A percentile compares a stretch with the other conserved stretches of the same genome.
phyloP scores from a whole-genome alignment of 2,113 vertebrate species.

The Callorhinus ursinus region DNA sequence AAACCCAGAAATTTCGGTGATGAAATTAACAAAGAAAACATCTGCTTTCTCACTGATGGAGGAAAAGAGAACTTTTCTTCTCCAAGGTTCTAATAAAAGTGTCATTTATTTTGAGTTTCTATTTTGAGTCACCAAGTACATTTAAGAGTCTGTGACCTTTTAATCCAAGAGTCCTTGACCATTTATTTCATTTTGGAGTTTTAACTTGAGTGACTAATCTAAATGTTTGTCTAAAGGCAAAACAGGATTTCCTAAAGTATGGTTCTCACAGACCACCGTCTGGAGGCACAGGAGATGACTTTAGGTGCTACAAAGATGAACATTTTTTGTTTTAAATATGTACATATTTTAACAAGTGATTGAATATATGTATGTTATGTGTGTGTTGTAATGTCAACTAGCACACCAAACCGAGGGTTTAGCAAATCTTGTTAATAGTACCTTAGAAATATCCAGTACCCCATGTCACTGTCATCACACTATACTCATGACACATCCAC shows the following conservation, averaged over 20 bases:
- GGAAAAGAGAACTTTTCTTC: background rate
- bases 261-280: background rate
- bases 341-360: background rate
- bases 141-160: background rate
- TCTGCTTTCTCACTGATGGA: background rate
- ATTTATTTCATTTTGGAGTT: slow-evolving; percentile 19
- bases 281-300: background rate
- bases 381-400: background rate
- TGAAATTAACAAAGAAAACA: slow-evolving; percentile 35
- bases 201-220: background rate
- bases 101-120: background rate
- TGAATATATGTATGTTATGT: background rate
- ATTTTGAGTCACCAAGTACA: background rate
- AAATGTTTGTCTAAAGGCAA: background rate
- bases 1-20: slow-evolving; percentile 14
- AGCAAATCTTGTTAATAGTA: background rate
- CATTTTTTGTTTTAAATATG: background rate
- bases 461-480: background rate
- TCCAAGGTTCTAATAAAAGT: background rate
- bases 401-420: background rate
- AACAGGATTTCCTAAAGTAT: background rate
- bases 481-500: background rate
- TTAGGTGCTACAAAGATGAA: background rate
- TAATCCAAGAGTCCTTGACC: background rate
- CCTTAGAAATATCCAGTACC: background rate